Evolutionary conservation across 2,113 vertebrate species (phyloP).

Genomic region (Verasper variegatus): DNA sequence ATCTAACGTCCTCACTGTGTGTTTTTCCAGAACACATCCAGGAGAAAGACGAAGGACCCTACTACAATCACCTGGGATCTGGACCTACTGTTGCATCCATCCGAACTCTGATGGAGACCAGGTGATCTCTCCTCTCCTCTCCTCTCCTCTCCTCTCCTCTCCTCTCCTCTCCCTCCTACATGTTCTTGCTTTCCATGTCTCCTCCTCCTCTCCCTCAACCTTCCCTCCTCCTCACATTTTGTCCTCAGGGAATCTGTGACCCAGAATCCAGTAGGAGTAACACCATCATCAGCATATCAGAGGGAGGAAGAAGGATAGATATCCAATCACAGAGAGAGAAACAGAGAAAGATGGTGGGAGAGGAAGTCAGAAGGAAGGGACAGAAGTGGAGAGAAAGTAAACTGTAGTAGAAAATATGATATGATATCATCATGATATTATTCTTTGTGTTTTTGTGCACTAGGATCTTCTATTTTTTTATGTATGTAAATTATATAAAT

Average conservation of each 20-base stretch:
- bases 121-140: conserved; percentile 60
- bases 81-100: conserved; percentile 94
- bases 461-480: background rate
- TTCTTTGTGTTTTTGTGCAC: background rate
- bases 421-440: background rate
- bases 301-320: conserved; percentile 25
- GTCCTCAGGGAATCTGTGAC: conserved; percentile 78
- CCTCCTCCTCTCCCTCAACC: conserved; percentile 11
- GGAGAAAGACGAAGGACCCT: conserved; percentile 98
- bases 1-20: conserved; percentile 22
- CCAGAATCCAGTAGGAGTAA: conserved; percentile 78
- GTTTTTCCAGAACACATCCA: conserved; percentile 89
- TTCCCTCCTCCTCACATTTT: conserved; percentile 58
- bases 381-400: background rate
- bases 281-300: conserved; percentile 72
- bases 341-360: background rate
- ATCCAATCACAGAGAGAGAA: conserved; percentile 9
- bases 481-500: background rate
- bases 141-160: background rate
- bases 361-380: background rate
- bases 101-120: conserved; percentile 93
- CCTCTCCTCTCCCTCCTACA: conserved; percentile 7
- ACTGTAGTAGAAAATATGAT: conserved; percentile 2
- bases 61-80: conserved; percentile 97
- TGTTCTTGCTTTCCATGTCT: conserved; percentile 1